phyloP scores from a whole-genome alignment of 2,888 invertebrate species.

The Rhagonycha lutea region DNA sequence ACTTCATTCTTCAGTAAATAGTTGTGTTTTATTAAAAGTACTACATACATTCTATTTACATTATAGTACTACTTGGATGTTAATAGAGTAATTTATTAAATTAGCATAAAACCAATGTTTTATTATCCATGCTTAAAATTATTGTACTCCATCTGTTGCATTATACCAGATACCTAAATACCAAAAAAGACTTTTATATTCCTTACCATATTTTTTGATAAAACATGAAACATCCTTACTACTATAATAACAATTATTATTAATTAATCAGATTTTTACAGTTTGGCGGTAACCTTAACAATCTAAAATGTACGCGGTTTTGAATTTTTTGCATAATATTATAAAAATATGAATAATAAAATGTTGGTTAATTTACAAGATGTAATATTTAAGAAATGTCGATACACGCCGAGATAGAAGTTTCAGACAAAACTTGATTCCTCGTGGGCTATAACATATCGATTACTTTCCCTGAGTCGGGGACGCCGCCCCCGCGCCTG shows the following conservation, averaged over 20 bases:
- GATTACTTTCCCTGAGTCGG: conserved; percentile 58
- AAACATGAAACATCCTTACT: no score
- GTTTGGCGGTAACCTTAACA: not conserved
- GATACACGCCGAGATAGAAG: conserved; percentile 23
- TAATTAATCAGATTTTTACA: no score
- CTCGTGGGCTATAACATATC: conserved; percentile 56
- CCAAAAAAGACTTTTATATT: no score
- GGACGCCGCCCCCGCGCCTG: conserved; percentile 53
- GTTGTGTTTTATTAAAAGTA: not conserved
- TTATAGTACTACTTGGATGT: not conserved
- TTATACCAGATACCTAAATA: not conserved
- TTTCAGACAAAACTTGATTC: conserved; percentile 44
- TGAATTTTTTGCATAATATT: not conserved
- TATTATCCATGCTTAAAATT: not conserved
- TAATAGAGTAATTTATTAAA: not conserved
- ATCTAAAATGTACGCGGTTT: not conserved
- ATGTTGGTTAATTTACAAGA: conserved; percentile 4
- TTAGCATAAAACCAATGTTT: not conserved
- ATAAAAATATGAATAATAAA: not conserved
- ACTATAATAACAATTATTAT: no score
- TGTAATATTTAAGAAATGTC: conserved; percentile 20
- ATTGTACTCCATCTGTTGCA: not conserved
- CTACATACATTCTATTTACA: not conserved
- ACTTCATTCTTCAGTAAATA: not conserved
- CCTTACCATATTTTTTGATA: not conserved